Conservation (phyloP, 2,797 vertebrate genomes). For the Benthosema pterotum region DNA sequence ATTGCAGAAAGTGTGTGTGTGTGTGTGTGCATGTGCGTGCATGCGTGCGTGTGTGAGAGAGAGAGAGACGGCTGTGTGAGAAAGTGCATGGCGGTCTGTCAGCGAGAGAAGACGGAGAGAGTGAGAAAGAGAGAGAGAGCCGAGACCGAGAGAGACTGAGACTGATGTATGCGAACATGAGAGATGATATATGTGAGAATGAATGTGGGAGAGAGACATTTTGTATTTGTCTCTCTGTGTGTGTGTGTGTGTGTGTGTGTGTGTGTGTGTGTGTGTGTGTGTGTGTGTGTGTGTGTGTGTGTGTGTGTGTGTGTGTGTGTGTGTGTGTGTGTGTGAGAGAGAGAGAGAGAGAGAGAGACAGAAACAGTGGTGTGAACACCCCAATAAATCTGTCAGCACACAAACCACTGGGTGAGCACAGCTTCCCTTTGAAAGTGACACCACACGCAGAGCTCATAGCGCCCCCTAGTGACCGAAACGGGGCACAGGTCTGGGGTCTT, state of each 20-base stretch:
- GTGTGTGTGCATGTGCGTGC: no score
- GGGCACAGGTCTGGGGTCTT: no score
- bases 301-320: neutral
- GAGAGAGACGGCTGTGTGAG: neutral
- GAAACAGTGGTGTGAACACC: conserved; percentile 9
- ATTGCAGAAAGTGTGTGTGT: no score
- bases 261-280: conserved; percentile 15
- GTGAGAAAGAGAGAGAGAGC: neutral
- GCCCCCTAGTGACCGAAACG: conserved; percentile 12
- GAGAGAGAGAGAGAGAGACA: no score
- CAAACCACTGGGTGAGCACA: neutral
- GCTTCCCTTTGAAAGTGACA: neutral
- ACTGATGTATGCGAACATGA: neutral
- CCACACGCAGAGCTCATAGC: neutral
- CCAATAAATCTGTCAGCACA: conserved; percentile 3
- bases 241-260: neutral
- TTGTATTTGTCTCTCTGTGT: conserved; percentile 5
- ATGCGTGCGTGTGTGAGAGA: neutral
- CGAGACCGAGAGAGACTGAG: neutral
- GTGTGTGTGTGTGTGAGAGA: conserved; percentile 12
- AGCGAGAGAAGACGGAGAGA: no score
- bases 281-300: conserved; percentile 5
- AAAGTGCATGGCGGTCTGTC: no score
- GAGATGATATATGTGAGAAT: neutral
- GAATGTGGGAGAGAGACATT: conserved; percentile 12